Evolutionary conservation across 2,113 vertebrate genomes (phyloP).

Genomic region (Beaufortia kweichowensis): DNA sequence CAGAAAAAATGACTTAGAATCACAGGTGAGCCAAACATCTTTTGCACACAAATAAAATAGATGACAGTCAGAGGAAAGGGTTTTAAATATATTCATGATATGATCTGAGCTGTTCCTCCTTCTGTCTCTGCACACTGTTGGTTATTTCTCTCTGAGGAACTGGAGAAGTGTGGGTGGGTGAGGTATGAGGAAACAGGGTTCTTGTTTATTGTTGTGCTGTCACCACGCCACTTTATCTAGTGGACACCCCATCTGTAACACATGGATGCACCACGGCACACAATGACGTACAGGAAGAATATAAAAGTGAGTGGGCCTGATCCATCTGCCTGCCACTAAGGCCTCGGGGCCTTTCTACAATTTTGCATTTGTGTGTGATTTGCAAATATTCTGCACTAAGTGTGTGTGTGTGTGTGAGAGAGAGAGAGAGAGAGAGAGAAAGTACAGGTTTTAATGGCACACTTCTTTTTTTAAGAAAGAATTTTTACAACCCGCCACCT

Average conservation of each 20-base stretch:
- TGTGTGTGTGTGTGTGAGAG: neutral
- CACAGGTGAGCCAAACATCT: neutral
- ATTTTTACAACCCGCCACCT: neutral
- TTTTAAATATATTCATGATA: slow-evolving; percentile 50
- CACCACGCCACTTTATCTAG: slow-evolving; percentile 51
- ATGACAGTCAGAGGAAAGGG: slow-evolving; percentile 16
- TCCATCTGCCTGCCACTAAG: slow-evolving; percentile 55
- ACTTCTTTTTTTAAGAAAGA: neutral
- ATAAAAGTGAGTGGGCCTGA: slow-evolving; percentile 57
- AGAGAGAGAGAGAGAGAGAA: neutral
- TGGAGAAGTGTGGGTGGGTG: slow-evolving; percentile 5
- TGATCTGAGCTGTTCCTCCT: slow-evolving; percentile 1
- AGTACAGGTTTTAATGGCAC: slow-evolving; percentile 19
- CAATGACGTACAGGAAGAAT: slow-evolving; percentile 59
- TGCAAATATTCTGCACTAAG: neutral
- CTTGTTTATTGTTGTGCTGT: slow-evolving; percentile 64
- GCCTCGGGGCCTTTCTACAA: slow-evolving; percentile 39
- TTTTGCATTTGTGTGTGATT: slow-evolving; percentile 1
- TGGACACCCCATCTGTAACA: slow-evolving; percentile 66
- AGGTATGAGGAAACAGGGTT: neutral
- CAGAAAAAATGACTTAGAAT: neutral
- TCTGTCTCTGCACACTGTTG: slow-evolving; percentile 4
- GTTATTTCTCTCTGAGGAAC: slow-evolving; percentile 20
- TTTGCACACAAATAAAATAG: slow-evolving; percentile 41
- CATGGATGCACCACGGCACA: slow-evolving; percentile 62